Evolutionary conservation across 2,888 invertebrate genomes (phyloP).

Genomic region (Polietes domitor): DNA sequence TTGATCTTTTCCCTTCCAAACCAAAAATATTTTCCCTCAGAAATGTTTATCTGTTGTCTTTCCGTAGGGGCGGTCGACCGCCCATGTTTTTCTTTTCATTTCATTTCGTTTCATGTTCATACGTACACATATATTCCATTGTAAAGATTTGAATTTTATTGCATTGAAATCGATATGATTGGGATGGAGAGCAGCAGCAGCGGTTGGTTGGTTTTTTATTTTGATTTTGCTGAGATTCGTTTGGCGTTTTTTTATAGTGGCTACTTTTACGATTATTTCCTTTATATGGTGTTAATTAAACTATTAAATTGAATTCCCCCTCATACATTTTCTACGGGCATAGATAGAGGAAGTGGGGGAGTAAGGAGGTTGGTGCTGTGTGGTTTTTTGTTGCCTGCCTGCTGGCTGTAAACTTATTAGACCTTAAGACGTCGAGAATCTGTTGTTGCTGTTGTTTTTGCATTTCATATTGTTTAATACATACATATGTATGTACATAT

Average conservation of each 20-base stretch:
- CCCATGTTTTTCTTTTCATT: constrained; percentile 32
- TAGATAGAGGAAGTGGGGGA: neutral
- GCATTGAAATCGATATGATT: neutral
- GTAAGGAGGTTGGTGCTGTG: neutral
- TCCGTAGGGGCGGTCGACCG: neutral
- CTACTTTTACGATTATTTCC: constrained; percentile 19
- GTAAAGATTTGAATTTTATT: neutral
- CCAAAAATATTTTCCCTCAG: neutral
- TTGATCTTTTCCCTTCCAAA: neutral
- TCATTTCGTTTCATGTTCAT: no score
- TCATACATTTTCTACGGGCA: neutral
- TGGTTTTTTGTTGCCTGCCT: neutral
- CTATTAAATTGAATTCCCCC: constrained; percentile 9
- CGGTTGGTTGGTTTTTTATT: no score
- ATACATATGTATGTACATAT: neutral
- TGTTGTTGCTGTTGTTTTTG: neutral
- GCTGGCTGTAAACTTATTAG: constrained; percentile 48
- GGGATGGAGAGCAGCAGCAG: neutral
- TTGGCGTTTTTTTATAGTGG: neutral
- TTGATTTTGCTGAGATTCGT: no score
- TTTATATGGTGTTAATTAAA: constrained; percentile 31
- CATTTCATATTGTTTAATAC: no score
- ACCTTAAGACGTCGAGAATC: constrained; percentile 60
- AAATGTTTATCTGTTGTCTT: neutral
- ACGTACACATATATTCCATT: no score